Conservation (phyloP, 53 echinoderm and acorn worm species). For the Luidia sarsii region DNA sequence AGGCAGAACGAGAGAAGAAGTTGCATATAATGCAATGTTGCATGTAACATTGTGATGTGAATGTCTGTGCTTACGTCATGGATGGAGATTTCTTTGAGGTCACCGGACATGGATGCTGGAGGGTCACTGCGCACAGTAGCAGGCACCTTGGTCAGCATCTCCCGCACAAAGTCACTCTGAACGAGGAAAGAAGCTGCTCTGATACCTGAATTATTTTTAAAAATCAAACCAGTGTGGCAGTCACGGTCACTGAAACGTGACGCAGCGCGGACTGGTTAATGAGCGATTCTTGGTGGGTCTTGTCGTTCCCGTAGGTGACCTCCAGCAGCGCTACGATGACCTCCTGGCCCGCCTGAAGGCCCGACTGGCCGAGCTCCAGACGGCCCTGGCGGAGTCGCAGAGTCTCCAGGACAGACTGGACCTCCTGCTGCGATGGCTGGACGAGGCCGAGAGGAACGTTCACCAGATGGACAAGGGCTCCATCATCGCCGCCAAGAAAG, state of each 20-base stretch:
- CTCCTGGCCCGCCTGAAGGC: constrained; percentile 74
- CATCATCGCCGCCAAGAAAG: constrained; percentile 86
- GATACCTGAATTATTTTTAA: no score
- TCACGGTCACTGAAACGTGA: no score
- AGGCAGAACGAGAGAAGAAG: no score
- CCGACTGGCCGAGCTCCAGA: constrained; percentile 73
- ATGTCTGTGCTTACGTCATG: constrained; percentile 97
- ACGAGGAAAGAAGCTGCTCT: no score
- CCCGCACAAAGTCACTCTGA: constrained; percentile 93
- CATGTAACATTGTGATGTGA: no score
- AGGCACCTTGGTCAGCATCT: constrained; percentile 93
- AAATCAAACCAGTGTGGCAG: no score
- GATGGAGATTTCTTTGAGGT: constrained; percentile 62
- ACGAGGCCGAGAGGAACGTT: constrained; percentile 85
- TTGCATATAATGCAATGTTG: no score
- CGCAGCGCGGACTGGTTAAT: no score
- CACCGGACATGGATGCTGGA: constrained; percentile 58
- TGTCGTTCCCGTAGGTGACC: constrained; percentile 79
- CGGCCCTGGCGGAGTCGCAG: constrained; percentile 86
- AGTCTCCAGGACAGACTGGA: constrained; percentile 85
- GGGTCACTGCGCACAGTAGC: constrained; percentile 90
- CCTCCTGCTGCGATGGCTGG: constrained; percentile 81
- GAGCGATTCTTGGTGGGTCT: no score
- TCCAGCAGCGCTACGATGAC: constrained; percentile 69
- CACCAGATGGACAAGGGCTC: constrained; percentile 95